Conservation (phyloP, 2,888 invertebrate genomes). For the Pristionchus mayeri region DNA sequence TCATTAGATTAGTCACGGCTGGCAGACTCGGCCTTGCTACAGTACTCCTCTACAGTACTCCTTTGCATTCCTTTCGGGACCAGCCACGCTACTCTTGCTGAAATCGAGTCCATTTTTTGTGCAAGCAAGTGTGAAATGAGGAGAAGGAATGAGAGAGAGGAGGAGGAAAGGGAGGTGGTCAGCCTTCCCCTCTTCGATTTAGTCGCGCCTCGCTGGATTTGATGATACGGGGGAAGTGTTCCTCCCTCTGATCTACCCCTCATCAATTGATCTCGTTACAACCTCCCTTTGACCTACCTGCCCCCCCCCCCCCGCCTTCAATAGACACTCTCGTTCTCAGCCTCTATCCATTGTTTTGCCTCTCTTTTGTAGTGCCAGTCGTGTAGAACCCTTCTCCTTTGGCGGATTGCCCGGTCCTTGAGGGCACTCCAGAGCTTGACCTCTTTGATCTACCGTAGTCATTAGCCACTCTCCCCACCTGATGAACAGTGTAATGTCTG, state of each 20-base stretch:
- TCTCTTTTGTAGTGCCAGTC: conserved; percentile 39
- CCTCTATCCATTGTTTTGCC: conserved; percentile 15
- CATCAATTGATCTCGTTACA: conserved; percentile 38
- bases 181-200: neutral
- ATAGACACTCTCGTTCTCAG: conserved; percentile 24
- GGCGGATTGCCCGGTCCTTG: conserved; percentile 1
- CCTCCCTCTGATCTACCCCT: neutral
- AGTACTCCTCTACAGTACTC: neutral
- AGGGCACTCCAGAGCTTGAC: conserved; percentile 1
- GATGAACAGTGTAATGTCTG: neutral
- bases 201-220: neutral
- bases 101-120: conserved; percentile 41
- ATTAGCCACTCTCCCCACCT: conserved; percentile 19
- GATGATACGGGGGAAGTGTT: conserved; percentile 39
- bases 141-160: neutral
- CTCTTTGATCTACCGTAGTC: neutral
- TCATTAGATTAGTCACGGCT: conserved; percentile 58
- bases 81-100: neutral
- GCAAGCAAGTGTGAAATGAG: conserved; percentile 42
- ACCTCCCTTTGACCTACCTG: conserved; percentile 22
- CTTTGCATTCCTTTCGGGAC: neutral
- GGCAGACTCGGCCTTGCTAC: conserved; percentile 51
- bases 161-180: neutral
- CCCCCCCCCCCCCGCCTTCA: neutral
- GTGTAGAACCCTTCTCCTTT: conserved; percentile 16